Evolutionary conservation across 1,140 invertebrate genomes (phyloP).

Genomic region (Drosophila pachea): DNA sequence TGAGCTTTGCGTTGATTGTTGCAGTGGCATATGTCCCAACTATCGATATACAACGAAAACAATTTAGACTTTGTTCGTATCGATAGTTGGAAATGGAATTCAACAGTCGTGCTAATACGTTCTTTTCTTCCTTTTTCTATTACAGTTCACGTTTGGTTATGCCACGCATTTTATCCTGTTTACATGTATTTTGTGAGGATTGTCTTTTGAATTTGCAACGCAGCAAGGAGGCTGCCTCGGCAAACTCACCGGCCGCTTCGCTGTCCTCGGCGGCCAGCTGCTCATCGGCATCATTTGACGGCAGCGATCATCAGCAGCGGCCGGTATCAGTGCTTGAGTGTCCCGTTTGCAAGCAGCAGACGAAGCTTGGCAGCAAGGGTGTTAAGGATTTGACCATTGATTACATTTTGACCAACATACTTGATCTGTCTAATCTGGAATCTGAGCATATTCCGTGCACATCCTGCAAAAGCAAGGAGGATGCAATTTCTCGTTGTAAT

Average conservation of each 20-base stretch:
- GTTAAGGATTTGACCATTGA: slow-evolving; percentile 88
- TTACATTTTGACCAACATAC: slow-evolving; percentile 90
- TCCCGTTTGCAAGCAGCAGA: slow-evolving; percentile 91
- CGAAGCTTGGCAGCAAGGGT: slow-evolving; percentile 86
- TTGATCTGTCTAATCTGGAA: slow-evolving; percentile 90
- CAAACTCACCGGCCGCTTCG: slow-evolving; percentile 48
- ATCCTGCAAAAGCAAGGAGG: slow-evolving; percentile 92
- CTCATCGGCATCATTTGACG: slow-evolving; percentile 77
- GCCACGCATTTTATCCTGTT: slow-evolving; percentile 92
- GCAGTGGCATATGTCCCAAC: neutral
- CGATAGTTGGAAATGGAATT: neutral
- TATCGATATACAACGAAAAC: neutral
- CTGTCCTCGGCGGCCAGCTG: slow-evolving; percentile 54
- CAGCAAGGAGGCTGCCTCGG: slow-evolving; percentile 80
- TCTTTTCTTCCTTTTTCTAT: neutral
- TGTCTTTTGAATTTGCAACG: slow-evolving; percentile 90
- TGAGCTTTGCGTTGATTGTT: slow-evolving; percentile 30
- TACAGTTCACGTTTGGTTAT: slow-evolving; percentile 82
- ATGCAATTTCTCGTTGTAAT: slow-evolving; percentile 93
- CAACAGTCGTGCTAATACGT: neutral
- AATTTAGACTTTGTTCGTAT: neutral
- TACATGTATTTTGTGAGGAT: slow-evolving; percentile 95
- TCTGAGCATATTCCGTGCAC: slow-evolving; percentile 89
- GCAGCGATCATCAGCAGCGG: slow-evolving; percentile 61
- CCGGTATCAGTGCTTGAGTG: slow-evolving; percentile 79